phyloP scores from a whole-genome alignment of 2,888 invertebrate species.

The Cheiracanthium punctorium region DNA sequence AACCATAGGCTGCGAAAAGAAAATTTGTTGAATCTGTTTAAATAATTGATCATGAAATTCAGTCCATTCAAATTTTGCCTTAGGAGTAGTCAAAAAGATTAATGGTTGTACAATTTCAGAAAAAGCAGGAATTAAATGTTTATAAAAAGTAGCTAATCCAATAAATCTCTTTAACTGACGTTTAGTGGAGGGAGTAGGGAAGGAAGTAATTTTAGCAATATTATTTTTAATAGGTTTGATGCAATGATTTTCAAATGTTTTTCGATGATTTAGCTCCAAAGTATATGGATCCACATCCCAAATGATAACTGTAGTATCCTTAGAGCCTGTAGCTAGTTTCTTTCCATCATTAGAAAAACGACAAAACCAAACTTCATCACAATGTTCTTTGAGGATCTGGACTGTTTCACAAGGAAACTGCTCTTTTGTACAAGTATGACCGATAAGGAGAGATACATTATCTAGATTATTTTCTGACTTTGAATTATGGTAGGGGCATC shows the following conservation, averaged over 20 bases:
- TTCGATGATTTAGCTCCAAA: conserved; percentile 76
- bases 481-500: conserved; percentile 91
- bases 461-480: conserved; percentile 73
- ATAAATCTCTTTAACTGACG: too few relatives aligned
- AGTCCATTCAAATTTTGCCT: too few relatives aligned
- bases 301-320: conserved; percentile 95
- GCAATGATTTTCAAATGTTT: conserved; percentile 93
- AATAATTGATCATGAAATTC: too few relatives aligned
- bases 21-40: too few relatives aligned
- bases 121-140: too few relatives aligned
- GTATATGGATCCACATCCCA: conserved; percentile 94
- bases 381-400: conserved; percentile 88
- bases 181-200: too few relatives aligned
- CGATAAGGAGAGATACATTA: conserved; percentile 84
- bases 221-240: too few relatives aligned
- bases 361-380: conserved; percentile 99
- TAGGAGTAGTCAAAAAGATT: too few relatives aligned
- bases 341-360: conserved; percentile 97
- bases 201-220: too few relatives aligned
- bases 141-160: too few relatives aligned
- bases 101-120: too few relatives aligned
- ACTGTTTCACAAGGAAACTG: conserved; percentile 88
- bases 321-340: conserved; percentile 96
- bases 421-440: conserved; percentile 90
- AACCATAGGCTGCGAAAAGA: too few relatives aligned